These are phyloP conservation scores for Acrocephalus kingi DNA, from an alignment of 2,113 vertebrate species.

Conservation along the genomic window DNA sequence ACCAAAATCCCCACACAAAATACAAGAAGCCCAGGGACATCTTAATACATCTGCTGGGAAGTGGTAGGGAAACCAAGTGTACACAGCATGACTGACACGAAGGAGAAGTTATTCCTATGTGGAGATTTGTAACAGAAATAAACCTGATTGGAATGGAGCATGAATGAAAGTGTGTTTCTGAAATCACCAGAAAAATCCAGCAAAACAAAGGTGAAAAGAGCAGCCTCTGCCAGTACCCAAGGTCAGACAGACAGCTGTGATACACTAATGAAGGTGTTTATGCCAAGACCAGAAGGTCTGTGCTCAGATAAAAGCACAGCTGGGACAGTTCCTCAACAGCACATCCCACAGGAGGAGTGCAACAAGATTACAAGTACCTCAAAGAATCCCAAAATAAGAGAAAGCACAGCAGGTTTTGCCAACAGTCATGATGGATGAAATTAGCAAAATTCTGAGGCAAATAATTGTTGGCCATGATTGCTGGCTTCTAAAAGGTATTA, in stretches of 20 bases:
- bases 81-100: not conserved
- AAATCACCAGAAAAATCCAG: not conserved
- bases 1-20: fast-evolving
- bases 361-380: not conserved
- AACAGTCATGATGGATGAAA: not conserved
- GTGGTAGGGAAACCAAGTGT: not conserved
- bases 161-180: not conserved
- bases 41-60: not conserved
- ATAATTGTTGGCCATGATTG: not conserved
- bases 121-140: not conserved
- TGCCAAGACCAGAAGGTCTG: not conserved
- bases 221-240: not conserved
- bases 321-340: not conserved
- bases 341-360: not conserved
- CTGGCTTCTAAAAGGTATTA: not conserved
- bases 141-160: not conserved
- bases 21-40: not conserved
- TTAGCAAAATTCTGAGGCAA: not conserved
- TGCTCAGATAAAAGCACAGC: not conserved
- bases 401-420: not conserved
- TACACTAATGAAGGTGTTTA: not conserved
- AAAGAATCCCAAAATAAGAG: fast-evolving
- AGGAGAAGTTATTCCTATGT: not conserved
- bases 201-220: not conserved
- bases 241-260: not conserved